Conservation (phyloP, 2,888 invertebrate species). For the Dynastes tityus region DNA sequence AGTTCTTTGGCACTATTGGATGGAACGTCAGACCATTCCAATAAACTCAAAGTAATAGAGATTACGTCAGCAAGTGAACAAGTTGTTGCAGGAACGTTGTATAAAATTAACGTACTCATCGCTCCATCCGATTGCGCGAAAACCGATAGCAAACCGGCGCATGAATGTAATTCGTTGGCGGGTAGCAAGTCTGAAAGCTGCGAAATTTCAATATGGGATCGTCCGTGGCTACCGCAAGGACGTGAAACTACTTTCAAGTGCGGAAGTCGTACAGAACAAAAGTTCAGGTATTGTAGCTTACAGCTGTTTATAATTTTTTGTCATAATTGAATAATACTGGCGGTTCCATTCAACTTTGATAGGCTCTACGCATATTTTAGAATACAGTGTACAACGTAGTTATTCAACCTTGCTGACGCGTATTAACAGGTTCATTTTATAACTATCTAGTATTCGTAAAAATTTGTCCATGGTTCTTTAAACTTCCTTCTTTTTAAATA, state of each 20-base stretch:
- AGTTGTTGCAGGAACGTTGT: slow-evolving; percentile 71
- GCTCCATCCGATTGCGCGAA: slow-evolving; percentile 73
- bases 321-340: no score
- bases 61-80: slow-evolving; percentile 71
- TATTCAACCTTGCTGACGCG: no score
- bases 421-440: no score
- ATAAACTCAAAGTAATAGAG: slow-evolving; percentile 64
- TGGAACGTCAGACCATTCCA: slow-evolving; percentile 59
- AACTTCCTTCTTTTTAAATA: no score
- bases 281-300: slow-evolving; percentile 35
- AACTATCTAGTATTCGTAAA: no score
- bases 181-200: slow-evolving; percentile 67
- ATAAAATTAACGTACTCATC: slow-evolving; percentile 75
- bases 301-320: background rate
- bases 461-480: no score
- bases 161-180: slow-evolving; percentile 57
- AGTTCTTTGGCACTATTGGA: slow-evolving; percentile 60
- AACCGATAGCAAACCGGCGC: slow-evolving; percentile 59
- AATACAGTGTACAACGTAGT: no score
- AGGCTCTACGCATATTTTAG: no score
- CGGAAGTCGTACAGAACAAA: slow-evolving; percentile 54
- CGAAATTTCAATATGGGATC: slow-evolving; percentile 74
- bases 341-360: no score
- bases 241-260: slow-evolving; percentile 69
- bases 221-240: slow-evolving; percentile 73